These are phyloP conservation scores for Mamestra brassicae DNA, from an alignment of 2,888 invertebrate genomes.

Conservation along the genomic window DNA sequence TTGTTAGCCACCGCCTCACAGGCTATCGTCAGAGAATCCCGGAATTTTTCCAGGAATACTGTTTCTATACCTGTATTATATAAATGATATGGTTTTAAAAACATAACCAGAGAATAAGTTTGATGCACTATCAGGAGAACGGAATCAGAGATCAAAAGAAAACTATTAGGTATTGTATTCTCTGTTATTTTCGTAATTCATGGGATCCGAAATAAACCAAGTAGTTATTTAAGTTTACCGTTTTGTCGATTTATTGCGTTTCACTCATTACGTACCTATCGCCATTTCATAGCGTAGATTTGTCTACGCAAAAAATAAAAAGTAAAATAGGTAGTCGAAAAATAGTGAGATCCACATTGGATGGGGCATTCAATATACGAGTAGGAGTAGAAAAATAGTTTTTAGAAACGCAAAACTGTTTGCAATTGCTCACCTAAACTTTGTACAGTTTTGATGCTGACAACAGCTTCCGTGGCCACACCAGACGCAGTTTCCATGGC, in stretches of 20 bases:
- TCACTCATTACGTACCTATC: too few relatives aligned
- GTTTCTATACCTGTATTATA: constrained; percentile 85
- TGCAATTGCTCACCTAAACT: constrained; percentile 88
- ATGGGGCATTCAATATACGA: too few relatives aligned
- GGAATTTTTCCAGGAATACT: constrained; percentile 90
- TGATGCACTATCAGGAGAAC: background rate
- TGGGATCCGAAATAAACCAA: background rate
- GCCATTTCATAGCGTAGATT: too few relatives aligned
- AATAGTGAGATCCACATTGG: too few relatives aligned
- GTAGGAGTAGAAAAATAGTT: background rate
- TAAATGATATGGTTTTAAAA: background rate
- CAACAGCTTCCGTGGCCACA: constrained; percentile 92
- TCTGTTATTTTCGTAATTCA: background rate
- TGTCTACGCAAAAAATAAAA: too few relatives aligned
- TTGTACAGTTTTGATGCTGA: constrained; percentile 92
- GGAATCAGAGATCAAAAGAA: background rate
- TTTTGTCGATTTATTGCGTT: too few relatives aligned
- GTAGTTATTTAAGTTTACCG: too few relatives aligned
- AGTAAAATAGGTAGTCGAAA: too few relatives aligned
- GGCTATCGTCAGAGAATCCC: constrained; percentile 85
- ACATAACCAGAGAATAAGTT: background rate
- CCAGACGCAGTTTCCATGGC: constrained; percentile 92
- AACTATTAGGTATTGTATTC: background rate
- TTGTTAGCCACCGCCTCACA: constrained; percentile 89
- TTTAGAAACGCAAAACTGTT: background rate